Base-by-base conservation (phyloP, 2,888 invertebrate genomes). In the Apamea sordens region DNA sequence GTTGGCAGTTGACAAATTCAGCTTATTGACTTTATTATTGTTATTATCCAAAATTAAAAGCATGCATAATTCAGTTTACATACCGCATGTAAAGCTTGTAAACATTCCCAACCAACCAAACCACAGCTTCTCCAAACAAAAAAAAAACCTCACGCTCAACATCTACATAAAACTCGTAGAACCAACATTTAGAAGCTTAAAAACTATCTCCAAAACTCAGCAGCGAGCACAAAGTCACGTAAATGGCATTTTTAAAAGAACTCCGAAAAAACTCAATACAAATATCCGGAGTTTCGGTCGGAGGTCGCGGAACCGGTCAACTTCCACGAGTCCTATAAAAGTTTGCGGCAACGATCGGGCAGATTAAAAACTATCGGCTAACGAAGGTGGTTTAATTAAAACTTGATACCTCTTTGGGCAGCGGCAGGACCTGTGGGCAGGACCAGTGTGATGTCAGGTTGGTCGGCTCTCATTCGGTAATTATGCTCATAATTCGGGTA, bases 361-460 rank as follows among this genome's bases (percentile, higher is more conserved):
- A 88, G 92, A 92, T 93, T 92, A 93, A 93, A 94, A 94, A 93
- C 92, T 93, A 93, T 90, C 90, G 91, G 89, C 80, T 90, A 91
- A 91, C 92, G 91, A 91, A 89, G 88, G 85, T 76, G 89, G 87
- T 88, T 93, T 93, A 92, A 93, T 93, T 93, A 93, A 92, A 93
- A 91, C 90, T 91, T 88, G 65, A 77, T 70, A 75, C 77, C 80
- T 83, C 80, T 80, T 76, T 79, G 76, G 83, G 85, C 86, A 86
- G 85, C 73, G 64, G 63, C 24, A 24, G 36, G 70, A 32, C 32
- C 18, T 21, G 41, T 36, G 32, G 11, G 36, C 67, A 28, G 36
- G 13, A 24, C 41, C 10, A 18, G 13, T 24, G 73, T 53, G 63
- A 68, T 63, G 71, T 56, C 59, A 53, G 15, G 36, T 13, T 64